Conservation (phyloP, 2,888 invertebrate species). For the Tetranychus piercei region DNA sequence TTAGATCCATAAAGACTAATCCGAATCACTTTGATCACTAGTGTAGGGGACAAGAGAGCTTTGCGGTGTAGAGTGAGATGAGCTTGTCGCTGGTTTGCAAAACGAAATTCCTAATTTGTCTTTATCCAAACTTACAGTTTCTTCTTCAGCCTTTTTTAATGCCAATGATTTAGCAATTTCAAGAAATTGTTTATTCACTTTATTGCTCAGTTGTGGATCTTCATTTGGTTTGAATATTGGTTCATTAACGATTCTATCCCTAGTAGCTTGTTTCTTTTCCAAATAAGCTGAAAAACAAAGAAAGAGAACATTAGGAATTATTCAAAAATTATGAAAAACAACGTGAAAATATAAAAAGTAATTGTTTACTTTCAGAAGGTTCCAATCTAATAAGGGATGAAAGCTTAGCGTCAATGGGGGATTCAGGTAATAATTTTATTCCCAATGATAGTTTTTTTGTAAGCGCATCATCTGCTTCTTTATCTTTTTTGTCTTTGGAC, state of each 20-base stretch:
- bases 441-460: constrained; percentile 47
- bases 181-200: background rate
- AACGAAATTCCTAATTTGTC: background rate
- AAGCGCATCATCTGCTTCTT: constrained; percentile 49
- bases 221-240: background rate
- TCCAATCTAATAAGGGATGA: constrained; percentile 54
- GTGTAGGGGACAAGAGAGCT: background rate
- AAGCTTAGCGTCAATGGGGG: constrained; percentile 55
- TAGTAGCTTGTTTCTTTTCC: background rate
- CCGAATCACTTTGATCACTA: background rate
- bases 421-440: constrained; percentile 58
- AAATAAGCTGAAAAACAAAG: background rate
- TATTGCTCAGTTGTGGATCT: background rate
- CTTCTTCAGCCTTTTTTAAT: background rate
- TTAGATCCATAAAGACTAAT: background rate
- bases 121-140: background rate
- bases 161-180: background rate
- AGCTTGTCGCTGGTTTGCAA: background rate
- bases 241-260: background rate
- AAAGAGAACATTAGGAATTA: background rate
- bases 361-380: constrained; percentile 39
- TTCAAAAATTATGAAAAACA: background rate
- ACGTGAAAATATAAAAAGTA: background rate
- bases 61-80: background rate
- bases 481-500: constrained; percentile 44